phyloP scores from a whole-genome alignment of 2,797 vertebrate genomes.

The Sus cebifrons region DNA sequence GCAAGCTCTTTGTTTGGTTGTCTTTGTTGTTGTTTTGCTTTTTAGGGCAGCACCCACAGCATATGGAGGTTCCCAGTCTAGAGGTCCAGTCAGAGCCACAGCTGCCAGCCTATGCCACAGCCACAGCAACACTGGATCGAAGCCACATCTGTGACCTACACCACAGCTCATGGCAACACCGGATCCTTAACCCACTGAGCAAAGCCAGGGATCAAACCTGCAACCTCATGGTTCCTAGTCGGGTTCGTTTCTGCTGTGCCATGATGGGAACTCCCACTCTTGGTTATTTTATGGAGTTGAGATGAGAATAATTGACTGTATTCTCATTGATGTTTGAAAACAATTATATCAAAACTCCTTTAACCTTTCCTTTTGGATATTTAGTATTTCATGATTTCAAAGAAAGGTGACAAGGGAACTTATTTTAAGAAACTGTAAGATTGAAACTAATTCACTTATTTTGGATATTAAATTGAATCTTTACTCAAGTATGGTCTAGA shows the following conservation, averaged over 20 bases:
- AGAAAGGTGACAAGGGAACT: conserved; percentile 51
- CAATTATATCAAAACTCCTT: conserved; percentile 29
- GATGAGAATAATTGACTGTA: conserved; percentile 33
- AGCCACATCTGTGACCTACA: too few relatives aligned
- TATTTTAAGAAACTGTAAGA: conserved; percentile 56
- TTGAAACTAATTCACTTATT: conserved; percentile 68
- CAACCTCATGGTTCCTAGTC: too few relatives aligned
- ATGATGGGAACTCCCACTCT: not conserved
- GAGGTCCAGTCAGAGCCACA: too few relatives aligned
- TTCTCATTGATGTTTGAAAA: conserved; percentile 52
- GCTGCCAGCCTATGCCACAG: too few relatives aligned
- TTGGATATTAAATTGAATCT: conserved; percentile 56
- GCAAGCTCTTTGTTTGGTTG: not conserved
- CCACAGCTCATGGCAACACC: too few relatives aligned
- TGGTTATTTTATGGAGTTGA: conserved; percentile 23
- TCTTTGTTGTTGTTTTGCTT: too few relatives aligned
- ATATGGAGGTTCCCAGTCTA: too few relatives aligned
- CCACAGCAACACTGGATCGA: too few relatives aligned
- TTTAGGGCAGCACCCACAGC: too few relatives aligned
- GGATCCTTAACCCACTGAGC: too few relatives aligned
- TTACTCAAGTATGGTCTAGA: conserved; percentile 20
- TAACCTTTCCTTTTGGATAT: conserved; percentile 50
- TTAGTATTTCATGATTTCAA: conserved; percentile 63
- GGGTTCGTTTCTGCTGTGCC: too few relatives aligned
- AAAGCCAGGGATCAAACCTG: too few relatives aligned